Percentiles rank a stretch among this genome's conserved stretches.
These are phyloP conservation scores for Leuciscus idus DNA, from an alignment of 2,113 vertebrate species.

Conservation along the genomic window DNA sequence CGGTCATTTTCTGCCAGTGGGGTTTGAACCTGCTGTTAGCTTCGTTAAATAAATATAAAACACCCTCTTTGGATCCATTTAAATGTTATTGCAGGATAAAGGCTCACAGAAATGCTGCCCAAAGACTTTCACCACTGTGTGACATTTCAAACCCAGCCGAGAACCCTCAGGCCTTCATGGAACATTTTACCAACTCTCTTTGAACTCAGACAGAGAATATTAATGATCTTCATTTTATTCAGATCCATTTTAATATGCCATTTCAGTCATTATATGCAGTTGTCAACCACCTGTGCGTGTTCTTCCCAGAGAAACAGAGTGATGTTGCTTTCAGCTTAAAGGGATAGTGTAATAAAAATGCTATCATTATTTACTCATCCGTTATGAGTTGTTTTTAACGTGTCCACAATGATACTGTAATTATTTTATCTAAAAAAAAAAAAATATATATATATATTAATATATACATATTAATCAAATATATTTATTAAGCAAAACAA, in stretches of 20 bases:
- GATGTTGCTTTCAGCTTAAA: not conserved
- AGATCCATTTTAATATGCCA: constrained; percentile 18
- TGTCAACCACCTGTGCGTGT: not conserved
- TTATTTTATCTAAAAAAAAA: too few relatives aligned
- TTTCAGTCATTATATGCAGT: not conserved
- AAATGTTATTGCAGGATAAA: constrained; percentile 43
- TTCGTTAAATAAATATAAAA: not conserved
- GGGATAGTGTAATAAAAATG: not conserved
- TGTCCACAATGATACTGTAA: not conserved
- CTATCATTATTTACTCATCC: not conserved
- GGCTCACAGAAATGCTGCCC: constrained; percentile 14
- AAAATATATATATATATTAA: too few relatives aligned
- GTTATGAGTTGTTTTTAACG: not conserved
- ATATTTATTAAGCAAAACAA: too few relatives aligned
- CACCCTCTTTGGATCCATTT: constrained; percentile 22
- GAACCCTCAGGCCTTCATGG: constrained; percentile 41
- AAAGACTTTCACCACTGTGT: constrained; percentile 31
- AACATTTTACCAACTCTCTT: constrained; percentile 49
- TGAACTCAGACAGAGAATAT: constrained; percentile 49
- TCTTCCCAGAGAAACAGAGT: not conserved
- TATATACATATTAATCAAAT: too few relatives aligned
- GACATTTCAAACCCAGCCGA: constrained; percentile 40
- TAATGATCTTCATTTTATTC: constrained; percentile 35
- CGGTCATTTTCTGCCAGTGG: not conserved
- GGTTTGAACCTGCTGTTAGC: constrained; percentile 33